Evolutionary conservation across 2,888 invertebrate genomes (phyloP).

Genomic region (Monochamus alternatus): DNA sequence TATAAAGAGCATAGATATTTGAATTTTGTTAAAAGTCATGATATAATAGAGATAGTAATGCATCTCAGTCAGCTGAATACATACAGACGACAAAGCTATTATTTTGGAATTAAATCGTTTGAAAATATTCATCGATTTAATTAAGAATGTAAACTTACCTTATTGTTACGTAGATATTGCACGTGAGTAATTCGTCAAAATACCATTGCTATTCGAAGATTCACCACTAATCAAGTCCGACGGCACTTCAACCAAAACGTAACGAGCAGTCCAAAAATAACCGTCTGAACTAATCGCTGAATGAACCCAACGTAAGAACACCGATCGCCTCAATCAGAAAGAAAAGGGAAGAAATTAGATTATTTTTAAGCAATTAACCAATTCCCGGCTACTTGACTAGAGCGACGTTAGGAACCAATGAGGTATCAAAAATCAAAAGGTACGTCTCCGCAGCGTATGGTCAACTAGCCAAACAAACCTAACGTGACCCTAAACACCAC

Average conservation of each 20-base stretch:
- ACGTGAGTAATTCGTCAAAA: neutral
- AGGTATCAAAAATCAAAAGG: constrained; percentile 47
- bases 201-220: constrained; percentile 5
- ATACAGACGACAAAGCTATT: no score
- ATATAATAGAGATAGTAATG: no score
- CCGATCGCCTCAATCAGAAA: constrained; percentile 16
- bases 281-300: neutral
- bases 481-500: constrained; percentile 50
- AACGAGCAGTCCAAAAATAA: neutral
- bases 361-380: constrained; percentile 64
- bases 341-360: constrained; percentile 52
- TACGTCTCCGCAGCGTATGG: constrained; percentile 58
- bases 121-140: neutral
- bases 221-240: constrained; percentile 28
- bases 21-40: no score
- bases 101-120: no score
- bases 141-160: constrained; percentile 12
- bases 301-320: neutral
- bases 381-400: constrained; percentile 62
- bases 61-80: no score
- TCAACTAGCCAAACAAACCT: constrained; percentile 49
- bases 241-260: constrained; percentile 22
- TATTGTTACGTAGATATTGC: constrained; percentile 21
- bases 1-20: no score
- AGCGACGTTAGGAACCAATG: constrained; percentile 61